These are phyloP conservation scores for Thereva nobilitata DNA, from an alignment of 2,888 invertebrate species.

Conservation along the genomic window DNA sequence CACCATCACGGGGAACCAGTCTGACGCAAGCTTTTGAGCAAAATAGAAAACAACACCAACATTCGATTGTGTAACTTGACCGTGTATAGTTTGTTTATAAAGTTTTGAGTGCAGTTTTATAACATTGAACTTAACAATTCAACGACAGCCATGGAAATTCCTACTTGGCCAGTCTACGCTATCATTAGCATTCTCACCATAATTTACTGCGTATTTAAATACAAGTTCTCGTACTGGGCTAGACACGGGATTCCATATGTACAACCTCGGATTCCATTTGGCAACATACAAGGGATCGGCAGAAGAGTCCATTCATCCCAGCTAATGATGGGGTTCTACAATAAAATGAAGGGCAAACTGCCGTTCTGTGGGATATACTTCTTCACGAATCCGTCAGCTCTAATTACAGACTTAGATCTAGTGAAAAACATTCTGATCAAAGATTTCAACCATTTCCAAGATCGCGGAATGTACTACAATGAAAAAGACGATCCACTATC, in stretches of 20 bases:
- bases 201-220: conserved; percentile 4
- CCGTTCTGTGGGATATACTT: conserved; percentile 40
- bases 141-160: neutral
- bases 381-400: conserved; percentile 36
- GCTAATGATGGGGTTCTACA: conserved; percentile 31
- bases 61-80: no score
- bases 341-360: conserved; percentile 35
- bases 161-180: neutral
- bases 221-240: conserved; percentile 44
- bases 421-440: conserved; percentile 48
- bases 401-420: conserved; percentile 45
- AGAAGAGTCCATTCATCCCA: conserved; percentile 24
- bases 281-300: conserved; percentile 44
- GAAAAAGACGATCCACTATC: conserved; percentile 49
- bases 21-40: no score
- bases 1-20: no score
- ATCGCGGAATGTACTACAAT: conserved; percentile 47
- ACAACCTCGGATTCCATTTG: conserved; percentile 45
- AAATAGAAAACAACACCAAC: no score
- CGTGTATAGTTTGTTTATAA: no score
- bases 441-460: conserved; percentile 49
- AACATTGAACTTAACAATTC: no score
- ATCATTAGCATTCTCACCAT: neutral
- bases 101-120: no score
- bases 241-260: conserved; percentile 46